Conservation (phyloP, 2,888 invertebrate genomes). For the Eristalinus aeneus region DNA sequence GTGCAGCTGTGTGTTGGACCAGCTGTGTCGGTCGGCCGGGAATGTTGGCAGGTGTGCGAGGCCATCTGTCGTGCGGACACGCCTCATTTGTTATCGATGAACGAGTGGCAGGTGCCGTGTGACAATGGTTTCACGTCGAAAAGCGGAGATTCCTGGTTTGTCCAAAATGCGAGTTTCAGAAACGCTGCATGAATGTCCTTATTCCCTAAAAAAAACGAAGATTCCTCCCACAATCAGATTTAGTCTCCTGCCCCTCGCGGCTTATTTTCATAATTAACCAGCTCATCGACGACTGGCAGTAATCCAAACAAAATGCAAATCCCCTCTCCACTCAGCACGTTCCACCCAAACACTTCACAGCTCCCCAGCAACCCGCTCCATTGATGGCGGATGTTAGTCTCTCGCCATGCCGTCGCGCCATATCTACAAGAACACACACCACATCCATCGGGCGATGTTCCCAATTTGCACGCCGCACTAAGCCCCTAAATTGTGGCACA, state of each 20-base stretch:
- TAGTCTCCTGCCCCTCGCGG: not conserved
- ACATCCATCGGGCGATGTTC: conserved; percentile 41
- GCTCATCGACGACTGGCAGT: not conserved
- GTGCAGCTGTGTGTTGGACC: not conserved
- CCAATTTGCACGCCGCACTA: conserved; percentile 5
- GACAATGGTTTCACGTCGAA: too few species aligned
- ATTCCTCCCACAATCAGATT: too few species aligned
- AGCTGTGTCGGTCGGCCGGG: not conserved
- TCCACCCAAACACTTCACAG: too few species aligned
- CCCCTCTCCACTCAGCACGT: not conserved
- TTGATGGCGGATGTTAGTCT: conserved; percentile 9
- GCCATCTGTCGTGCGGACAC: conserved; percentile 10
- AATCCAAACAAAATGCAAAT: conserved; percentile 15
- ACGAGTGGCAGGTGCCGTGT: too few species aligned
- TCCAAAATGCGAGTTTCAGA: too few species aligned
- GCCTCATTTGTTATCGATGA: too few species aligned
- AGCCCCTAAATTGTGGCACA: conserved; percentile 50
- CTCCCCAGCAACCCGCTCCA: not conserved
- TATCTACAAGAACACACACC: conserved; percentile 49
- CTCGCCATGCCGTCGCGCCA: conserved; percentile 29
- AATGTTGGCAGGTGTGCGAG: not conserved
- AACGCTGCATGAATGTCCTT: too few species aligned
- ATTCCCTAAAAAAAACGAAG: too few species aligned
- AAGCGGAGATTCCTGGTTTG: too few species aligned
- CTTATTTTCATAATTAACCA: conserved; percentile 7